Conservation (phyloP, 2,113 vertebrate genomes). For the Apteryx owenii region DNA sequence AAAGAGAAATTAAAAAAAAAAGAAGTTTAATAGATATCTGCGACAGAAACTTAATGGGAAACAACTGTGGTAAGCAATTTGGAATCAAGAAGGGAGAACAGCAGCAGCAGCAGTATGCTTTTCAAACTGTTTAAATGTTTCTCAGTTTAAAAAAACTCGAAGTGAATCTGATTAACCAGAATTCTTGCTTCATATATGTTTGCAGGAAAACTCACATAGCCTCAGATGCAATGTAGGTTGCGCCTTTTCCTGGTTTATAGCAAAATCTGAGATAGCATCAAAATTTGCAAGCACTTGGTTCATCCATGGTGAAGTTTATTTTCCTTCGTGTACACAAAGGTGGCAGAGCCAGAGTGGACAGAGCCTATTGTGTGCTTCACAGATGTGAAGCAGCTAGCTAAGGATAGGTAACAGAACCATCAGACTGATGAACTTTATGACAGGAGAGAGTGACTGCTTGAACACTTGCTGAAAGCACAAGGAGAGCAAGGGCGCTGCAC, state of each 20-base stretch:
- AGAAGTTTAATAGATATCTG: neutral
- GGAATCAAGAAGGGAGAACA: neutral
- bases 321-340: neutral
- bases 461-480: neutral
- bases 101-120: neutral
- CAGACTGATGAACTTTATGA: neutral
- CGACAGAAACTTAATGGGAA: neutral
- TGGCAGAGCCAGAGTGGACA: neutral
- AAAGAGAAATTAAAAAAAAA: neutral
- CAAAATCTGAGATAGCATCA: neutral
- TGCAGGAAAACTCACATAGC: neutral
- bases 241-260: neutral
- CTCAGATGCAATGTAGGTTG: neutral
- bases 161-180: neutral
- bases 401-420: neutral
- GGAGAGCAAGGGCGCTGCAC: neutral
- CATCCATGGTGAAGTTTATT: neutral
- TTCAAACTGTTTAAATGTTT: neutral
- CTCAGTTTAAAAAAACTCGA: neutral
- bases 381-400: neutral
- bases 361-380: fast-evolving
- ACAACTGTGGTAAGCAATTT: neutral
- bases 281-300: neutral
- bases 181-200: neutral
- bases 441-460: neutral